Evolutionary conservation across 2,113 vertebrate genomes (phyloP), one percentile per base, ranked within the genome.

Genomic region (Poeciliopsis turrubarensis): DNA sequence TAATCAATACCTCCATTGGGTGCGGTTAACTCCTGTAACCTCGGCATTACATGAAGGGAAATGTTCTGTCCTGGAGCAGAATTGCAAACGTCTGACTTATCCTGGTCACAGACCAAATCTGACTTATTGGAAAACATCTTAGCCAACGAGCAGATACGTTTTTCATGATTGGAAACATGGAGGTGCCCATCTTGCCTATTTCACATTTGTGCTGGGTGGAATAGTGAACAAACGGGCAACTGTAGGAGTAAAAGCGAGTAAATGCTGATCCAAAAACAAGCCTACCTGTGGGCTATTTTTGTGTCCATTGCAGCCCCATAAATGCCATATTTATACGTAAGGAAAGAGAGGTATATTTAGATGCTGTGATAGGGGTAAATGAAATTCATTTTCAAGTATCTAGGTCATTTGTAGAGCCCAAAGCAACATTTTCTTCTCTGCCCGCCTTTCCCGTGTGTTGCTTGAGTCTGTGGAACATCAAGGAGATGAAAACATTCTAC

Each of bases 1-100:
- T 88, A 91, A 94, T 94, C 92, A 93, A 94, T 94, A 90, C 76
- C 79, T 86, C 91, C 85, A 88, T 87, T 88, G 93, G 89, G 89
- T 87, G 83, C 44, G 70, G 90, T 92, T 93, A 93, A 93, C 91
- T 93, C 87, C 90, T 91, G 88, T 93, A 92, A 92, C 90, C 90
- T 83, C 88, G 78, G 79, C 81, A 86, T 90, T 93, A 91, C 84
- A 90, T 89, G 77, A 87, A 87, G 60, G 90, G 88, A 92, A 91
- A 92, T 92, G 79, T 89, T 89, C 91, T 78, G 86, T 92, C 88
- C 85, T 79, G 83, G 72, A 86, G 84, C 80, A 77, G 92, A 93
- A 92, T 92, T 87, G 85, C 85, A 91, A 93, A 85, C 77, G 73
- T 81, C 79, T 65, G 81, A 83, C 89, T 92, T 87, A 80, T 84